Base-by-base conservation (phyloP, 1,140 invertebrate species). In the Centruroides sculpturatus region DNA sequence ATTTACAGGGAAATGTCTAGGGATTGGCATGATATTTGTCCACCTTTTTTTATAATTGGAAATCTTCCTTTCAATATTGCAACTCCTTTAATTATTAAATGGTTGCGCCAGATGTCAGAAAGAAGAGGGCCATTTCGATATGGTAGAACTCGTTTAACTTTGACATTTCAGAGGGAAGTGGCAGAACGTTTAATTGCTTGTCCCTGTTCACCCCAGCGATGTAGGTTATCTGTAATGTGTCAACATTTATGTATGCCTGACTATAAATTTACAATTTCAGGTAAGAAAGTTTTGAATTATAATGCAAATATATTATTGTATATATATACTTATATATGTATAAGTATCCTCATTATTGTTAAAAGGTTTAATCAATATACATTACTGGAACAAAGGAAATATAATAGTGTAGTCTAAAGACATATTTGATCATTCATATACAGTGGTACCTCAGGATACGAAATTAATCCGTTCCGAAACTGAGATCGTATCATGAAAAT, bases 51-150 rank as follows among this genome's bases (percentile, higher is more conserved):
- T 70, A 69, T 99, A n/a, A 90, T 99, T 70, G 96, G 96, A 47
- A 99, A 99, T 78, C 77, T 99, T 55, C 97, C 97, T 1, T 99
- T 99, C 73, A 95, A 84, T 73, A 83, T 99, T 11, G 89, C 96
- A 5, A 97, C 94, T 7, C 86, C 87, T 47, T 76, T 99, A 4
- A 87, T 98, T 35, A 87, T 99, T 59, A 79, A 83, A 67, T 98
- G 89, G 87, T 71, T 98, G 35, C 76, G 83, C 50, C 81, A 83
- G 67, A 88, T 99, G 60, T 86, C 89, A 5, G 75, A 83, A 56
- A 78, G 79, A 68, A 69, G 66, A 12, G 88, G 86, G 36, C 82
- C 86, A 3, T 99, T 94, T 86, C 69, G 73, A 1, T 85, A 84
- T 74, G 93, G 92, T 0, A 78, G 96, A 63, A 83, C 87, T 4